Base-by-base conservation (phyloP, 1,140 invertebrate genomes). In the Drosophila kikkawai region DNA sequence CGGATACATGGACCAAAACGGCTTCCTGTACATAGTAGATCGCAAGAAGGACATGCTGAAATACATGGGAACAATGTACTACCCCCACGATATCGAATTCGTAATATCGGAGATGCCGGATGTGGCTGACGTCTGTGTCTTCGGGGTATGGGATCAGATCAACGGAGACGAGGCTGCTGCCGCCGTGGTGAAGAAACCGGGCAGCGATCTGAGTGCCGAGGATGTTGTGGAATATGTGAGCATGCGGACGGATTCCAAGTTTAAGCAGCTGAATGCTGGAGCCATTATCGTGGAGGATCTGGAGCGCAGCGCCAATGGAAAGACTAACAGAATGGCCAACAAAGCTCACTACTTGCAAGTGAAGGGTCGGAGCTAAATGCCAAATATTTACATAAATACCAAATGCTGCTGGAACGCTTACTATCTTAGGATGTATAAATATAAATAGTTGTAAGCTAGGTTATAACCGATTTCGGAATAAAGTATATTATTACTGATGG, bases 11-110 rank as follows among this genome's bases (percentile, higher is more conserved):
- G 94, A 96, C 74, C 79, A 94, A 6, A 85, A 95, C 29, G 93
- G 93, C 1, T 84, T 91, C n/a, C 75, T 94, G 4, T 94, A 91
- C 55, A 93, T 96, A 65, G 92, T 95, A 0, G 95, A 95, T 57
- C 87, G 96, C 26, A 91, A 95, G 12, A 96, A 96, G 80, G 95
- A 96, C 80, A 91, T 94, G 39, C 93, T 94, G 3, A 93, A 92
- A 45, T 93, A 83, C 34, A 55, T 29, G 26, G 67, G 13, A 80
- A 61, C 26, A 82, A 93, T 92, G 41, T 92, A 92, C 53, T 91
- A 73, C 42, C 91, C 91, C 0, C 47, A 74, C 15, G 85, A 92
- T 17, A 80, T 92, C 7, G 91, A 92, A 37, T 22, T 26, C 1
- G 44, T 88, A 7, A 80, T 92, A 7, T 66, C 63, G 0, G 41